Evolutionary conservation across 2,113 vertebrate species (phyloP), one percentile per base, ranked within the genome.

Genomic region (Lophius piscatorius): DNA sequence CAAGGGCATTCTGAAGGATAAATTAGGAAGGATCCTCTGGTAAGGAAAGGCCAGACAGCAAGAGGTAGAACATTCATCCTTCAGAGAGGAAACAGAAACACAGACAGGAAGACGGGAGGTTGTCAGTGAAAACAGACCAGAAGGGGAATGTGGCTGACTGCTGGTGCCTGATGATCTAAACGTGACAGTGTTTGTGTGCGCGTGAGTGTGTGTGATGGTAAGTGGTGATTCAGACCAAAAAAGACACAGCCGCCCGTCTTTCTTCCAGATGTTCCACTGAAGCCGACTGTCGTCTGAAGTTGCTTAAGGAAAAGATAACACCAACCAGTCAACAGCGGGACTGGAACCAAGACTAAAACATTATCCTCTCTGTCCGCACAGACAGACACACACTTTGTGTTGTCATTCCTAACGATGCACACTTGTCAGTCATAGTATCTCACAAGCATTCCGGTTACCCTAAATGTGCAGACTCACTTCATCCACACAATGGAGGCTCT

Each of bases 261-360:
- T 18, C 17, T 13, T 79, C 77, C 75, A 81, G 80, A 74, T 78
- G 78, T 79, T 70, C 54, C 11, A 41, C 34, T 4, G 46, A 45
- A 35, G 22, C 55, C 54, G 56, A 64, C 41, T 62, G 22, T 50
- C 54, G 56, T 67, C 41, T 62, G 49, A 56, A 38, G 55, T 40
- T 46, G 52, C 58, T 73, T 56, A 46, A 68, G 51, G 71, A 61
- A 50, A 66, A 38, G 31, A 46, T 14, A 44, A 38, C 5, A 56
- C 56, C 44, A 63, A 35, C 22, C 56, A 62, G 45, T 63, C 66
- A 28, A 14, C 34, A 17, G 42, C 6, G 39, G 34, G 50, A 58
- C 5, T 20, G 11, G 4, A 70, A 48, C 23, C 11, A 55, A 36
- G 20, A 49, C 8, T 17, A 40, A 42, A 50, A 38, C 35, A 18